phyloP scores from a whole-genome alignment of 64 coral and sea anemone genomes.

The Acropora tenuis region DNA sequence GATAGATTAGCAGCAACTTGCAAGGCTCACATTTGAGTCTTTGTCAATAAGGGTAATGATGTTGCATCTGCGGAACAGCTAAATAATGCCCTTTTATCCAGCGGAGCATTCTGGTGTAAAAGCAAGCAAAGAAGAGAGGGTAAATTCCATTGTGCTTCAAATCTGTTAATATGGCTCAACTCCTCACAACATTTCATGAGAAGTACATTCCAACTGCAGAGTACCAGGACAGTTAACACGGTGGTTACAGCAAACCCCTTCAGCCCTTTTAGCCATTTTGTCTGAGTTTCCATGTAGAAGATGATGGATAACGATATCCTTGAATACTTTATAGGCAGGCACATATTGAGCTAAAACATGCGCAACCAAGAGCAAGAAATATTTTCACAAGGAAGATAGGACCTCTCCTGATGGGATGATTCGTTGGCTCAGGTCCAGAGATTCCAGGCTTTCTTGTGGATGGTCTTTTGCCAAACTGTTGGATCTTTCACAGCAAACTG shows the following conservation, averaged over 20 bases:
- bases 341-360: neutral
- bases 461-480: neutral
- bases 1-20: too few species aligned
- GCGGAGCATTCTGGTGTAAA: too few species aligned
- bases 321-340: conserved; percentile 31
- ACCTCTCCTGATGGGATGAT: conserved; percentile 16
- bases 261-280: conserved; percentile 14
- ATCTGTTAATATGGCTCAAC: too few species aligned
- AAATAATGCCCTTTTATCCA: too few species aligned
- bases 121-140: too few species aligned
- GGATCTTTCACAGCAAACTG: neutral
- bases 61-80: too few species aligned
- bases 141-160: too few species aligned
- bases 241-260: neutral
- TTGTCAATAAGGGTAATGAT: too few species aligned
- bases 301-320: neutral
- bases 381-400: neutral
- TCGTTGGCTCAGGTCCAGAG: neutral
- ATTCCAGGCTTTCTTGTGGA: conserved; percentile 14
- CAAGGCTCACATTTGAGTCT: too few species aligned
- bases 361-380: neutral
- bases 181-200: too few species aligned
- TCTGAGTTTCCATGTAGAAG: conserved; percentile 11
- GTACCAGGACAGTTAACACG: too few species aligned
- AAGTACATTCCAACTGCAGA: too few species aligned